Evolutionary conservation across 1,140 invertebrate species (phyloP).

Genomic region (Andrena cerasifolii): DNA sequence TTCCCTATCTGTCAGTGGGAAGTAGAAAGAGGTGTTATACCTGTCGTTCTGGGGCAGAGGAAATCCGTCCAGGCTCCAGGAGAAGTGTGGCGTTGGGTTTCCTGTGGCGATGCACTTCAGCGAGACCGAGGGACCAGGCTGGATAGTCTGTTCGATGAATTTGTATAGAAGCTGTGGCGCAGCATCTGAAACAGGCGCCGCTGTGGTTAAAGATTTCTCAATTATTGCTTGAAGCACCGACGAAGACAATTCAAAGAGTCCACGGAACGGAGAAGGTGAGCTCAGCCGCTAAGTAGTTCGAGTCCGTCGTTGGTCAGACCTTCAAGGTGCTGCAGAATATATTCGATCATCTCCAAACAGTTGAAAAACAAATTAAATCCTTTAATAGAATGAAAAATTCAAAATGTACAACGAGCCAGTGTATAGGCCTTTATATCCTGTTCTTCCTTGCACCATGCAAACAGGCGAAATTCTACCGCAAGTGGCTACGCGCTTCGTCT

Average conservation of each 20-base stretch:
- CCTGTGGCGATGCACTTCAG: constrained; percentile 95
- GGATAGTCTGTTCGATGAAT: constrained; percentile 94
- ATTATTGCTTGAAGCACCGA: background rate
- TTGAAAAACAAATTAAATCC: no score
- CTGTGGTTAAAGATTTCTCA: background rate
- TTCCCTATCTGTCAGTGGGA: background rate
- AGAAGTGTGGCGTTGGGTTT: constrained; percentile 94
- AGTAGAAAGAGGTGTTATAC: constrained; percentile 67
- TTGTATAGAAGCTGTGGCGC: constrained; percentile 93
- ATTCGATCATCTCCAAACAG: no score
- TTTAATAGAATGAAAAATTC: no score
- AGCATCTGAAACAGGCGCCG: constrained; percentile 84
- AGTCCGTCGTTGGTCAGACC: no score
- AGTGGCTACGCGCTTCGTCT: background rate
- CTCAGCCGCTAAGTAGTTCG: no score
- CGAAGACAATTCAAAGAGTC: background rate
- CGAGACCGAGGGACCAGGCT: constrained; percentile 93
- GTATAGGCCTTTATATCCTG: background rate
- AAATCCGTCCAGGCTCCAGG: constrained; percentile 94
- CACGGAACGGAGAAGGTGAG: background rate
- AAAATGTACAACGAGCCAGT: no score
- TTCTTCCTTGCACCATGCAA: background rate
- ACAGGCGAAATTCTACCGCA: background rate
- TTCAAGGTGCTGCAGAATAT: no score
- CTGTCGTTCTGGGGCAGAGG: constrained; percentile 88